phyloP scores from a whole-genome alignment of 2,888 invertebrate genomes.

The Drosophila anceps region DNA sequence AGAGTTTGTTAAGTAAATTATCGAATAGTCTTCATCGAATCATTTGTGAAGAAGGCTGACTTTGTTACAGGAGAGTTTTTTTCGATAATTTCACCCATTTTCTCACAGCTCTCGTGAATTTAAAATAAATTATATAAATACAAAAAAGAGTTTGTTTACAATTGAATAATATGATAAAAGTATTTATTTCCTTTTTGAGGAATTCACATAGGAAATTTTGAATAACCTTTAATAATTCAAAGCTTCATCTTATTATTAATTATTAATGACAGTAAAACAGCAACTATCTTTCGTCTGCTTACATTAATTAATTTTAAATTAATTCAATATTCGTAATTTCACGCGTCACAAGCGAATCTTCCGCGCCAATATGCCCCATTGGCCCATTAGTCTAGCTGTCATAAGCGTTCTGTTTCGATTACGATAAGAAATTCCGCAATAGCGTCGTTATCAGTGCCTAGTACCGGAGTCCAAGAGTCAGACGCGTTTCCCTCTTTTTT shows the following conservation, averaged over 20 bases:
- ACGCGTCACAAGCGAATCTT: neutral
- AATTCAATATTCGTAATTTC: neutral
- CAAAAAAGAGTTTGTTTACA: too few relatives aligned
- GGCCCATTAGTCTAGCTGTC: constrained; percentile 9
- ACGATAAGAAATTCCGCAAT: constrained; percentile 73
- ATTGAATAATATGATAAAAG: too few relatives aligned
- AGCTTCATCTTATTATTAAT: neutral
- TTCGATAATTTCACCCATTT: neutral
- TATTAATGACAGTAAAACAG: neutral
- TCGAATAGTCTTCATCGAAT: neutral
- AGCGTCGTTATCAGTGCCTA: constrained; percentile 47
- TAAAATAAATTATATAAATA: too few relatives aligned
- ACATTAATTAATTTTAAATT: neutral
- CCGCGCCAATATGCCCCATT: constrained; percentile 46
- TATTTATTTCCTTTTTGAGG: too few relatives aligned
- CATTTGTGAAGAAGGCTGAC: neutral
- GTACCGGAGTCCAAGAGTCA: constrained; percentile 28
- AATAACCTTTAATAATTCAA: neutral
- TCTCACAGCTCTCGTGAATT: too few relatives aligned
- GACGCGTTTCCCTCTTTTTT: constrained; percentile 25
- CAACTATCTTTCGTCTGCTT: neutral
- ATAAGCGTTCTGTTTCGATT: constrained; percentile 61
- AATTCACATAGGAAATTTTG: neutral
- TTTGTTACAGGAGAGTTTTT: neutral
- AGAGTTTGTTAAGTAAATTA: neutral